These are phyloP conservation scores for Merluccius polli DNA, from an alignment of 2,797 vertebrate species.

Conservation along the genomic window DNA sequence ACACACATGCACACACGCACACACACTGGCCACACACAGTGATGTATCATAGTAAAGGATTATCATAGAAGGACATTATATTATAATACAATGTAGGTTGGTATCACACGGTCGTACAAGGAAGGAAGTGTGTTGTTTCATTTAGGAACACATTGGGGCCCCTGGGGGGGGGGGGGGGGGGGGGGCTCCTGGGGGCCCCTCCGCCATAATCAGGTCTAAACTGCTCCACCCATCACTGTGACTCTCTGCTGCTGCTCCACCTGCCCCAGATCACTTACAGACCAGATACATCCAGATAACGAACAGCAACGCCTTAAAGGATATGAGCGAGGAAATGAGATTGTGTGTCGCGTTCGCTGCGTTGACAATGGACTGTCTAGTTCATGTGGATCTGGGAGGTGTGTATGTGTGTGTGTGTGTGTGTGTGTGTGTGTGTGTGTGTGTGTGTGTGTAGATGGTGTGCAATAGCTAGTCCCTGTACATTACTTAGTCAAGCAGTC, in stretches of 20 bases:
- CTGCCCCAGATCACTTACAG: too few species aligned
- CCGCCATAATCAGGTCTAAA: not conserved
- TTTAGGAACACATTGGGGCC: not conserved
- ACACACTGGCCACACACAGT: too few species aligned
- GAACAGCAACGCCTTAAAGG: not conserved
- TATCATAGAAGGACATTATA: too few species aligned
- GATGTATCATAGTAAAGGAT: too few species aligned
- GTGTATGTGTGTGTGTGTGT: conserved; percentile 9
- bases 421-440: conserved; percentile 7
- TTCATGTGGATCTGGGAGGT: not conserved
- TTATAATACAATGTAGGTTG: too few species aligned
- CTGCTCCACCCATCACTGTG: not conserved
- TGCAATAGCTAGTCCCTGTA: conserved; percentile 51
- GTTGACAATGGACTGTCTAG: not conserved
- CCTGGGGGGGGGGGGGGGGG: too few species aligned
- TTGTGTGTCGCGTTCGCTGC: not conserved
- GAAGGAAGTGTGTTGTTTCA: not conserved
- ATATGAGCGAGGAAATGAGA: not conserved
- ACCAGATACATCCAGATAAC: not conserved
- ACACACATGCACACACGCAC: too few species aligned
- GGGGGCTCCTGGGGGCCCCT: too few species aligned
- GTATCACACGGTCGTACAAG: too few species aligned
- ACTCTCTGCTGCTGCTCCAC: not conserved
- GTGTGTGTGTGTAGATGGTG: conserved; percentile 2
- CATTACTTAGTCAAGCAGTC: conserved; percentile 67